Conservation (phyloP, 2,113 vertebrate species). For the Montifringilla adamsi region DNA sequence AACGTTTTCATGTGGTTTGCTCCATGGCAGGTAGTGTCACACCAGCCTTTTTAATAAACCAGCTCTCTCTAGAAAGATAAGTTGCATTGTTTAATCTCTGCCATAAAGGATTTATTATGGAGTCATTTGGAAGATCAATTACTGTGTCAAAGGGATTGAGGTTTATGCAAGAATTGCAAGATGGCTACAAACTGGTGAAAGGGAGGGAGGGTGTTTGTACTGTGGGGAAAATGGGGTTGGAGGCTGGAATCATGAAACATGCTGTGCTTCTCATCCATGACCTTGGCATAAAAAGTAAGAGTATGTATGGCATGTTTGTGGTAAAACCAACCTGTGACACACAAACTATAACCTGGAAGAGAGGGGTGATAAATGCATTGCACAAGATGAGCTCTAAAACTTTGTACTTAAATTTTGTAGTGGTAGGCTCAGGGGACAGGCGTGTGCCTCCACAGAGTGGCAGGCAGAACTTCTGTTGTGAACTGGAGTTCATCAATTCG, state of each 20-base stretch:
- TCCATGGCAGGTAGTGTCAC: background rate
- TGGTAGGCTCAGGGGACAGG: background rate
- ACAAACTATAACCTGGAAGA: background rate
- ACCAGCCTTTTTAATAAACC: background rate
- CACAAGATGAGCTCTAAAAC: background rate
- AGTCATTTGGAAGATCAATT: background rate
- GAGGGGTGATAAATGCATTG: background rate
- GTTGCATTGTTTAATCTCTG: background rate
- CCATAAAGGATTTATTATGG: background rate
- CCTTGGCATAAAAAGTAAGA: background rate
- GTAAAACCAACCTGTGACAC: background rate
- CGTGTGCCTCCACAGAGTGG: background rate
- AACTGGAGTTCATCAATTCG: background rate
- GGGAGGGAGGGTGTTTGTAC: background rate
- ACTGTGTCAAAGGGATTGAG: background rate
- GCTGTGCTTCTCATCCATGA: background rate
- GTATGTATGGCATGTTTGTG: background rate
- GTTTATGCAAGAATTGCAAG: background rate
- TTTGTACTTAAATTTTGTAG: background rate
- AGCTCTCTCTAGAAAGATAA: background rate
- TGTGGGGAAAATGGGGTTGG: background rate
- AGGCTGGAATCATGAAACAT: background rate
- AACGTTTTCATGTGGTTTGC: background rate
- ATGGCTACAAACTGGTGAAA: background rate
- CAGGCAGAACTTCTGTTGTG: background rate